These are phyloP conservation scores for Drosophila carrolli DNA, from an alignment of 1,140 invertebrate genomes.

Conservation along the genomic window DNA sequence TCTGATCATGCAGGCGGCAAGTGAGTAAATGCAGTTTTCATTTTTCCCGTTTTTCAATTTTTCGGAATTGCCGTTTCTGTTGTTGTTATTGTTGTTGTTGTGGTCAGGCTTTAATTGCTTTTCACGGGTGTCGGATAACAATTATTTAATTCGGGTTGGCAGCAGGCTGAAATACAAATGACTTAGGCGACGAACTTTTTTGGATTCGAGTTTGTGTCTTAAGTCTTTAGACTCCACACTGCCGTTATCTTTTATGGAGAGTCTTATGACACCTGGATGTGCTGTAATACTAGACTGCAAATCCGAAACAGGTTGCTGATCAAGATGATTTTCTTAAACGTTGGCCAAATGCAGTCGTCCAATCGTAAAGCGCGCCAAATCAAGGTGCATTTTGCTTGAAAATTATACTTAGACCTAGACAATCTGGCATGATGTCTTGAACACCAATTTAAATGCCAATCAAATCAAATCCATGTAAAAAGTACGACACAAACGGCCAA, in stretches of 20 bases:
- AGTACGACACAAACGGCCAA: constrained; percentile 2
- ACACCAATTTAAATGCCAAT: constrained; percentile 3
- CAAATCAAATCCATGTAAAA: constrained; percentile 10
- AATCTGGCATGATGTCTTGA: not conserved
- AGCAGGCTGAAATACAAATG: constrained; percentile 13
- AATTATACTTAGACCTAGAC: not conserved
- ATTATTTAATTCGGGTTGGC: constrained; percentile 23
- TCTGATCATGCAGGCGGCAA: constrained; percentile 83
- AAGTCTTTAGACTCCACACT: constrained; percentile 46
- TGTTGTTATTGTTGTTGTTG: constrained; percentile 7
- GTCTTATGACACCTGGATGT: constrained; percentile 47
- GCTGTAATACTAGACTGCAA: constrained; percentile 27
- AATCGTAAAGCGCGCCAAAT: constrained; percentile 16
- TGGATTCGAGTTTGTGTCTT: constrained; percentile 53
- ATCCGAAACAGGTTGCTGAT: constrained; percentile 15
- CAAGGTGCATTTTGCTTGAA: not conserved
- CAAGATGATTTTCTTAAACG: constrained; percentile 15
- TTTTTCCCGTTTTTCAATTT: constrained; percentile 37
- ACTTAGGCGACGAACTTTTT: constrained; percentile 39
- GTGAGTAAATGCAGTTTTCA: constrained; percentile 65
- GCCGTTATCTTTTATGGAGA: constrained; percentile 15
- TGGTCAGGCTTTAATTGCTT: constrained; percentile 28
- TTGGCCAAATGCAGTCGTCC: constrained; percentile 6
- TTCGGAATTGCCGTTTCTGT: constrained; percentile 26
- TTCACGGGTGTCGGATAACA: constrained; percentile 41